Evolutionary conservation across 2,113 vertebrate species (phyloP).

Genomic region (Oryzias woworae): DNA sequence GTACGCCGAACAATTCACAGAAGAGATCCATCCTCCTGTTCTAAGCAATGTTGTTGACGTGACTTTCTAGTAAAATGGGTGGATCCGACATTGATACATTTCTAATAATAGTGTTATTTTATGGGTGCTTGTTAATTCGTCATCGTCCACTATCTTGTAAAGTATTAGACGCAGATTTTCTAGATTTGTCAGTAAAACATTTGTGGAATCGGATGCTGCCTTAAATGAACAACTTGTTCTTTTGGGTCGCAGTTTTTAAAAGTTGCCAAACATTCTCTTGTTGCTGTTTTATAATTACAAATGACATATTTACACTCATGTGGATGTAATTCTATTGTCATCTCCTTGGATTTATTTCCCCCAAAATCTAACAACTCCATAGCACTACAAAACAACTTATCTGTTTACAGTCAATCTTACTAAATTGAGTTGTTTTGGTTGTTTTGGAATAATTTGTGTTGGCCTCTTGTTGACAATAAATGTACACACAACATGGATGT

Average conservation of each 20-base stretch:
- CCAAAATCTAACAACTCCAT: too few species aligned
- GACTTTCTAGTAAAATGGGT: slow-evolving; percentile 48
- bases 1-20: slow-evolving; percentile 52
- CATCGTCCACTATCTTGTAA: too few species aligned
- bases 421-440: too few species aligned
- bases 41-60: slow-evolving; percentile 62
- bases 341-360: too few species aligned
- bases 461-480: neutral
- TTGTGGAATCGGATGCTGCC: neutral
- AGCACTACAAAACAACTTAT: too few species aligned
- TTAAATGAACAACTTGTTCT: too few species aligned
- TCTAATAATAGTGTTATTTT: slow-evolving; percentile 1
- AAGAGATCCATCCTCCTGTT: slow-evolving; percentile 41
- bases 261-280: too few species aligned
- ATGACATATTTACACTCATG: too few species aligned
- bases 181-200: neutral
- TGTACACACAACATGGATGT: neutral
- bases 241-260: too few species aligned
- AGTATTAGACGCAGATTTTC: neutral
- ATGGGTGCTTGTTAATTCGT: neutral
- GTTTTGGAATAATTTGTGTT: neutral
- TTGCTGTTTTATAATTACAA: too few species aligned
- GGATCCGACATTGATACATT: slow-evolving; percentile 23
- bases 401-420: too few species aligned
- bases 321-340: too few species aligned